Evolutionary conservation across 2,888 invertebrate species (phyloP), one percentile per base, ranked within the genome.

Genomic region (Tetragonula carbonaria): DNA sequence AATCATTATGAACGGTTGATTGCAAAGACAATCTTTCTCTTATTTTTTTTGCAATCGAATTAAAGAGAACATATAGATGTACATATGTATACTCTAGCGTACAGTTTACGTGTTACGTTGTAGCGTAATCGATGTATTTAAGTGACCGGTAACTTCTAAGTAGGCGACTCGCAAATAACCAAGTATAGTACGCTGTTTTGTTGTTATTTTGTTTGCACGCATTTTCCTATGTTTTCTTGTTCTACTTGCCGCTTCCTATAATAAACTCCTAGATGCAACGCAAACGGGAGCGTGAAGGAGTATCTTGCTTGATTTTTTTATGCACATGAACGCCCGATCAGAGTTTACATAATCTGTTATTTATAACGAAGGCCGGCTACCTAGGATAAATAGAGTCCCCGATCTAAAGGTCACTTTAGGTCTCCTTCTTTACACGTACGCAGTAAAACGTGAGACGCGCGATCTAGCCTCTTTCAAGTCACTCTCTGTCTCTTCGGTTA

Each of bases 341-440:
- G 70, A 78, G 82, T 72, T 88, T 73, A 74, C 78, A 77, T 71
- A 79, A 86, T 88, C 76, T 74, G 62, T 70, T 86, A 86, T 85
- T 84, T 85, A 85, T 86, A 88, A 71, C 68, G 55, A 50, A 50
- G 72, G 65, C 67, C 63, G 65, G 45, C 38, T 70, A 51, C 23
- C 76, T 62, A 73, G 50, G 38, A 72, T 76, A 79, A 79, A 66
- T 71, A 84, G 80, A 68, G 53, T 57, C 14, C 28, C 28, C 51
- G 63, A 75, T 73, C 76, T 75, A 80, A 86, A 84, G 66, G 71
- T 82, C 71, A 79, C 65, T 67, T 53, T 23, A 50, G 65, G 59
- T 53, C 74, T 45, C 28, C 55, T 66, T 33, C 57, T 70, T 53
- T 57, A 16, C 28, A 11, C 18, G 23, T 6, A 16, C 45, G 16